Conservation (phyloP, 2,888 invertebrate genomes). For the Isotomurus palustris region DNA sequence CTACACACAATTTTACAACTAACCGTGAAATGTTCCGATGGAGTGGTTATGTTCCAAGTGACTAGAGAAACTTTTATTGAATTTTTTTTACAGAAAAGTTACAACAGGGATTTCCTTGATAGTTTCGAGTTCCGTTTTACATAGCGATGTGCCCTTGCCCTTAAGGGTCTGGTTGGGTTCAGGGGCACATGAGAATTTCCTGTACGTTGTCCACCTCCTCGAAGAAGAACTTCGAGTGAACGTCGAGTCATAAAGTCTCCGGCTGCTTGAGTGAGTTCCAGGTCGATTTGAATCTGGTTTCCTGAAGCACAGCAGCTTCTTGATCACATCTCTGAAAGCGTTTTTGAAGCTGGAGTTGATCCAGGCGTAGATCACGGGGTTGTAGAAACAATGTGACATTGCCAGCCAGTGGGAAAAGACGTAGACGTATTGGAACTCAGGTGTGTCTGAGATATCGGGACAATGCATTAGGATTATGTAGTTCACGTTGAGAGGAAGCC, state of each 20-base stretch:
- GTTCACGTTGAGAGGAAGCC: constrained; percentile 51
- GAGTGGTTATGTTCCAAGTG: no score
- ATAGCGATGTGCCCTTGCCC: no score
- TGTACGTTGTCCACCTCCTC: not conserved
- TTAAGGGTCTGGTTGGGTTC: not conserved
- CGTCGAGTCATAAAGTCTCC: not conserved
- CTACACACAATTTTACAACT: no score
- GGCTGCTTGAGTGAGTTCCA: not conserved
- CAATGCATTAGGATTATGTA: not conserved
- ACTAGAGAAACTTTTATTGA: no score
- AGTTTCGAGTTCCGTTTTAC: no score
- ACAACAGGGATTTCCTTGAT: no score
- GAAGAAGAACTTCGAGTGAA: not conserved
- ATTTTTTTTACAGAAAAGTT: no score
- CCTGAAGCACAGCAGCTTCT: not conserved
- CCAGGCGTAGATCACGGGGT: constrained; percentile 7
- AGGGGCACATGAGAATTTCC: not conserved
- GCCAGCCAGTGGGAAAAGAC: constrained; percentile 8
- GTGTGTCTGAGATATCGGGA: not conserved
- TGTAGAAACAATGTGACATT: constrained; percentile 8
- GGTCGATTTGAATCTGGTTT: not conserved
- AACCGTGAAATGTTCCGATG: no score
- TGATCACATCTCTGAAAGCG: constrained; percentile 1
- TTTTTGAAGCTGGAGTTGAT: constrained; percentile 2
- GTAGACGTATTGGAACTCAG: constrained; percentile 1